Base-by-base conservation (phyloP, 2,888 invertebrate species). In the Agrochola macilenta region DNA sequence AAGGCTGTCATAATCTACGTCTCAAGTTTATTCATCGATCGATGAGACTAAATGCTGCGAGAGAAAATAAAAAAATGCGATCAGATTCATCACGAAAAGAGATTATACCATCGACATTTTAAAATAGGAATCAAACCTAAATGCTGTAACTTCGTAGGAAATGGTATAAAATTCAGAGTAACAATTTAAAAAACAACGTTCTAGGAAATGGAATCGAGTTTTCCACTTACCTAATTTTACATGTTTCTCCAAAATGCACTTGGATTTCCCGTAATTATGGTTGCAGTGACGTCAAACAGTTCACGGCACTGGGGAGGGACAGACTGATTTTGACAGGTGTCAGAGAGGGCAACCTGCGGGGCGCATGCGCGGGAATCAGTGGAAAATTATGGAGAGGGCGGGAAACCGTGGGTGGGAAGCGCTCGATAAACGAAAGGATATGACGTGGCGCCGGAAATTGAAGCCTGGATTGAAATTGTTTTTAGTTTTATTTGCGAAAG, bases 321-420 rank as follows among this genome's bases (percentile, higher is more conserved):
- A 91, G 92, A 89, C 87, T 91, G 93, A 88, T 88, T 94, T 92
- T 95, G 95, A 95, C 96, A 95, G 93, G 87, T 94, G 95, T 94
- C 93, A 94, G 58, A 75, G 93, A 94, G 94, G 94, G 94, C 90
- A 94, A 81, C 84, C 66, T 76, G 70, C 20, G 4, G 30, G 81
- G 83, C 92, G 94, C 96, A 93, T 93, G 95, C 95, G 95, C 87
- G 46, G 20, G 69, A 54, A 52, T 68, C 78, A 78, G 76, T 89
- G 90, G 90, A 91, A 90, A 90, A 88, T 90, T 90, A 88, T 87
- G 88, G 88, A 78, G 89, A 81, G 88, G 82, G 87, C 84, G 88
- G 86, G 84, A 87, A 86, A 82, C 83, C 83, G 85, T 89, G 88
- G 89, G 88, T 79, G 89, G 84, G 69, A 85, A 76, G 74, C 92